Conservation (phyloP, 2,113 vertebrate genomes). For the Myocastor coypus region DNA sequence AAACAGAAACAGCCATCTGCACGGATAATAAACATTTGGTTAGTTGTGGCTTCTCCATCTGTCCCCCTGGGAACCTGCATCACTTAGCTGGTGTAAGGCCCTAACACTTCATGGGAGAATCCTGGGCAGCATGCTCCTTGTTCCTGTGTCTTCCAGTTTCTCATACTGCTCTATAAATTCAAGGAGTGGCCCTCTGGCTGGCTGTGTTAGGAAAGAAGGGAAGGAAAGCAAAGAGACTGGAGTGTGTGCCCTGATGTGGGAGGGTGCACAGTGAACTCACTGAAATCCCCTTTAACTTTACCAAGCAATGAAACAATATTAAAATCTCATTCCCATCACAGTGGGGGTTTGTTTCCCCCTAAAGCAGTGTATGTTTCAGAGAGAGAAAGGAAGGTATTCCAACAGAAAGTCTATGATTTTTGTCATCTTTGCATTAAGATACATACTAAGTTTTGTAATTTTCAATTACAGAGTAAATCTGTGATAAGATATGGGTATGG, state of each 20-base stretch:
- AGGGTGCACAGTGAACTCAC: neutral
- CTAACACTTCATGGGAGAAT: neutral
- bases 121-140: neutral
- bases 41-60: slow-evolving; percentile 65
- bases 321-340: neutral
- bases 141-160: neutral
- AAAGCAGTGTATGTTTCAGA: neutral
- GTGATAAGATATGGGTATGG: neutral
- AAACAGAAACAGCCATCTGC: slow-evolving; percentile 70
- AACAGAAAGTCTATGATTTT: neutral
- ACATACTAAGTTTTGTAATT: slow-evolving; percentile 11
- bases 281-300: neutral
- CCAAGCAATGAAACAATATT: neutral
- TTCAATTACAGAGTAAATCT: neutral
- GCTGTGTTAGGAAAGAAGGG: neutral
- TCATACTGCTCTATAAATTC: neutral
- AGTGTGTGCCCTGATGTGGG: neutral
- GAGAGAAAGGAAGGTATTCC: slow-evolving; percentile 6
- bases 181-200: neutral
- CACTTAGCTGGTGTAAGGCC: neutral
- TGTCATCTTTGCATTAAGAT: neutral
- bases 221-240: neutral
- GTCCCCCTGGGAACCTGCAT: neutral
- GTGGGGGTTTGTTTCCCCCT: neutral
- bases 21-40: slow-evolving; percentile 64